These are phyloP conservation scores for Apamea epomidion DNA, from an alignment of 2,888 invertebrate species.

Conservation along the genomic window DNA sequence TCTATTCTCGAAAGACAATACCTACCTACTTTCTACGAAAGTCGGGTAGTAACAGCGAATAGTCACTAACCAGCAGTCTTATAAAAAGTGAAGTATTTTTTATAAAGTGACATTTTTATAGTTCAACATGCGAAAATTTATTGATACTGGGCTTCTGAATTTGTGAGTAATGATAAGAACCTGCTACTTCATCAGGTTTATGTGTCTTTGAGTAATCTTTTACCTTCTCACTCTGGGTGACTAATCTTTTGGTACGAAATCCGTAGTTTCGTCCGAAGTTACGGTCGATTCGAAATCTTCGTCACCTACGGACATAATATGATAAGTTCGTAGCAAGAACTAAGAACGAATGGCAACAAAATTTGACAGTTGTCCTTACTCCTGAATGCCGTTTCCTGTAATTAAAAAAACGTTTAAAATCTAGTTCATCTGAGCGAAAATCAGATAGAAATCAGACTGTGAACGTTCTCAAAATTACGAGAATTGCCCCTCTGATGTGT, in stretches of 20 bases:
- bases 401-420: too few relatives aligned
- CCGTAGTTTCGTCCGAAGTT: too few relatives aligned
- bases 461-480: neutral
- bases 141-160: neutral
- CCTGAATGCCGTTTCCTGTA: too few relatives aligned
- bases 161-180: constrained; percentile 15
- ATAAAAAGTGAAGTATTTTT: constrained; percentile 3
- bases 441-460: too few relatives aligned
- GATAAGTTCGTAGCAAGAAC: too few relatives aligned
- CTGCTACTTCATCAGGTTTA: constrained; percentile 7
- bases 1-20: neutral
- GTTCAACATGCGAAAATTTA: constrained; percentile 7
- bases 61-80: neutral
- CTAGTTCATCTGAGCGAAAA: too few relatives aligned
- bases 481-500: neutral
- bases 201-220: neutral
- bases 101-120: constrained; percentile 5
- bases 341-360: too few relatives aligned
- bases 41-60: neutral
- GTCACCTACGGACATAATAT: too few relatives aligned
- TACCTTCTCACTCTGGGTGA: too few relatives aligned
- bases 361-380: too few relatives aligned
- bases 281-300: too few relatives aligned
- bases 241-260: too few relatives aligned
- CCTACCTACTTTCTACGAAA: neutral